Evolutionary conservation across 2,888 invertebrate genomes (phyloP), one percentile per base, ranked within the genome.

Genomic region (Pristionchus maxplancki): DNA sequence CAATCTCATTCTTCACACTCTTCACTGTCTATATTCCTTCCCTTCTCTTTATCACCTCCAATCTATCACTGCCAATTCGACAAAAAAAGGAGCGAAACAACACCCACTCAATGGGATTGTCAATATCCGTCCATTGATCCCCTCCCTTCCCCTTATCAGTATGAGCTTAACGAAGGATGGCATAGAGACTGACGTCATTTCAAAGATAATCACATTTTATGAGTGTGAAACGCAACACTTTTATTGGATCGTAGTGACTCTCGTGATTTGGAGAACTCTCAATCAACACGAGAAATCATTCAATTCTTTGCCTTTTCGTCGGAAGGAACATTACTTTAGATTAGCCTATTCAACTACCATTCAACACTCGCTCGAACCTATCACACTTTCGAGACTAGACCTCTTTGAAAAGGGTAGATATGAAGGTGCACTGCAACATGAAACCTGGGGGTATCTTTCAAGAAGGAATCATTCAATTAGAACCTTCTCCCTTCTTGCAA

Each of bases 151-250:
- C n/a, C 78, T 78, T 78, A 78, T 78, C 78, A 78, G 31, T 67
- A 67, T 67, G 67, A 34, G 31, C 28, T 67, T 34, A 67, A 15
- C 31, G 17, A 67, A 13, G 28, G 67, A 34, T 34, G 28, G 24
- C 78, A 20, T 48, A 28, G 44, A n/a, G 74, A 40, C 78, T 6
- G 44, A 48, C 78, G 44, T 44, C 44, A 44, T 78, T 78, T 78
- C 78, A 44, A 78, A 20, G 78, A 48, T 78, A 44, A 78, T 78
- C 78, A 28, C n/a, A 44, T 78, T 78, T 78, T 48, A 78, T 17
- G 78, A 44, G 44, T 34, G 15, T 44, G 44, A 44, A n/a, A 20
- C 78, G 78, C 78, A 78, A 78, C 78, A 44, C 20, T 78, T 78
- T 48, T 20, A 78, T 48, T 44, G 71, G 71, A 58, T 58, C 20